Conservation (phyloP, 2,797 vertebrate species). For the Trichosurus vulpecula region DNA sequence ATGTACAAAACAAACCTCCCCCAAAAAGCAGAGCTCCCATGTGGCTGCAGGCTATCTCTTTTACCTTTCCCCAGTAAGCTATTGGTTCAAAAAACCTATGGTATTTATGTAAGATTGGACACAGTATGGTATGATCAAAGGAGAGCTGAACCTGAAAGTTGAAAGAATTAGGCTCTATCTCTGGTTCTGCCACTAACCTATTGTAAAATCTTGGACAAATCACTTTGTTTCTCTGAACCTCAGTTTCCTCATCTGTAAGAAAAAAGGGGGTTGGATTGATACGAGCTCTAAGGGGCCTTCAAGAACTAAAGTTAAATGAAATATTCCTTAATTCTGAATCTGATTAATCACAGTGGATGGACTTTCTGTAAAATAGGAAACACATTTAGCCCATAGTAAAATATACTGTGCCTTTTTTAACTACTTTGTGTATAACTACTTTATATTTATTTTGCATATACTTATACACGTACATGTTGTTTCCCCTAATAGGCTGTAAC, state of each 20-base stretch:
- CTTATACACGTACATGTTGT: neutral
- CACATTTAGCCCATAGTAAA: conserved; percentile 50
- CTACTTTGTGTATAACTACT: neutral
- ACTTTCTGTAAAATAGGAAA: conserved; percentile 61
- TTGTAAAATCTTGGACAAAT: neutral
- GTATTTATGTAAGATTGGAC: neutral
- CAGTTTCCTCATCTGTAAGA: neutral
- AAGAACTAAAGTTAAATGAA: conserved; percentile 21
- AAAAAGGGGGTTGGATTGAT: neutral
- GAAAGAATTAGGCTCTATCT: neutral
- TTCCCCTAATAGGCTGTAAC: neutral
- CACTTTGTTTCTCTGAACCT: neutral
- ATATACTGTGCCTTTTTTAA: conserved; percentile 43
- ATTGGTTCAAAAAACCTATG: conserved; percentile 10
- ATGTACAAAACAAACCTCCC: conserved; percentile 47
- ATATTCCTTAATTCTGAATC: conserved; percentile 34
- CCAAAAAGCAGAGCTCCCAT: neutral
- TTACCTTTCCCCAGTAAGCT: conserved; percentile 33
- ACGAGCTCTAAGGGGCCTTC: conserved; percentile 12
- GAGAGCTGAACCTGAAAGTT: neutral
- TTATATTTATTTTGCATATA: neutral
- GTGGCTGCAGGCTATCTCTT: neutral
- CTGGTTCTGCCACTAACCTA: neutral
- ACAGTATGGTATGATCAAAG: neutral
- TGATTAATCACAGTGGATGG: conserved; percentile 53